Evolutionary conservation across 2,113 vertebrate species (phyloP).

Genomic region (Ceyx margarethae): DNA sequence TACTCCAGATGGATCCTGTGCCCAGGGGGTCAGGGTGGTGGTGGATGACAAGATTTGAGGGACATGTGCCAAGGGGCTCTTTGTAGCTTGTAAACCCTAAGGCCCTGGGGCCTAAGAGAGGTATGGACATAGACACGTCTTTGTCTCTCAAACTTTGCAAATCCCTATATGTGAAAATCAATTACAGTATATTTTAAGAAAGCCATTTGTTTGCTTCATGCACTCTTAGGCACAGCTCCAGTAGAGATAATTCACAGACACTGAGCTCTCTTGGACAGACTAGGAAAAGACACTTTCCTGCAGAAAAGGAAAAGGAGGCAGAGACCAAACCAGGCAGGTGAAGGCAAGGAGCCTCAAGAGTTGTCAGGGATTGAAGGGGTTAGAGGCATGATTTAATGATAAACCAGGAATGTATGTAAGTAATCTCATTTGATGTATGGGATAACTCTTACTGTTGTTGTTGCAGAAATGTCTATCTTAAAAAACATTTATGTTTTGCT

Average conservation of each 20-base stretch:
- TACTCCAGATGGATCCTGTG: background rate
- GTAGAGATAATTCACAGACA: background rate
- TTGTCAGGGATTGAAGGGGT: background rate
- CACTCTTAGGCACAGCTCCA: background rate
- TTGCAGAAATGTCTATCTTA: background rate
- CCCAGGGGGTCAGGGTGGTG: accelerated
- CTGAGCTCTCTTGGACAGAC: background rate
- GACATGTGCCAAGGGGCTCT: background rate
- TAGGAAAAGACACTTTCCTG: background rate
- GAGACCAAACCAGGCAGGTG: background rate
- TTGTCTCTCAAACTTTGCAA: background rate
- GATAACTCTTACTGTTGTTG: background rate
- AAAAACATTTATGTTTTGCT: background rate
- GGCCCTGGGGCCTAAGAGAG: background rate
- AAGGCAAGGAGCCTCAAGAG: background rate
- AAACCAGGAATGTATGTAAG: background rate
- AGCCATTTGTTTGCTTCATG: background rate
- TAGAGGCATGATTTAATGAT: background rate
- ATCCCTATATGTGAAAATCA: background rate
- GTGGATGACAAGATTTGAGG: background rate
- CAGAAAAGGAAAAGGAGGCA: background rate
- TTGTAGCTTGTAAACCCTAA: background rate
- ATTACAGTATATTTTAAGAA: background rate
- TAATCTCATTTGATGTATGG: background rate
- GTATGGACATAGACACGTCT: accelerated